These are phyloP conservation scores for Ips typographus DNA, from an alignment of 1,140 invertebrate genomes.

Conservation along the genomic window DNA sequence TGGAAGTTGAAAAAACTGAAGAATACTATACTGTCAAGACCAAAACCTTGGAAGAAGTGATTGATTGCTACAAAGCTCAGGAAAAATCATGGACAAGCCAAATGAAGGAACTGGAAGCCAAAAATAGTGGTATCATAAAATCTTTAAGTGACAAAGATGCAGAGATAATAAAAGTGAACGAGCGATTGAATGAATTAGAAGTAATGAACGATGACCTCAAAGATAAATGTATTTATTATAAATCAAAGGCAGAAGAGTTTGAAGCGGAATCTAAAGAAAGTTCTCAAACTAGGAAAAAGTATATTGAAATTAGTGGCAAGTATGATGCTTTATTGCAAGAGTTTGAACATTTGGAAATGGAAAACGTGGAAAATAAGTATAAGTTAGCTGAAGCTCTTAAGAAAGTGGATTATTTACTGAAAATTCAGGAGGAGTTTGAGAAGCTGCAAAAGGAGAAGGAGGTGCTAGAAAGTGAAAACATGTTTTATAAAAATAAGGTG, in stretches of 20 bases:
- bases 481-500: slow-evolving; percentile 37
- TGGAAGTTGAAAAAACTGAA: slow-evolving; percentile 20
- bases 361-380: slow-evolving; percentile 19
- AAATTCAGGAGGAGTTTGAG: slow-evolving; percentile 37
- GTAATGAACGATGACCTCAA: slow-evolving; percentile 32
- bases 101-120: slow-evolving; percentile 17
- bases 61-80: slow-evolving; percentile 26
- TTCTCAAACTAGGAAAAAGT: slow-evolving; percentile 44
- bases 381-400: slow-evolving; percentile 10
- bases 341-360: slow-evolving; percentile 36
- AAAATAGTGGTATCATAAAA: slow-evolving; percentile 23
- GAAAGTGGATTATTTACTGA: slow-evolving; percentile 18
- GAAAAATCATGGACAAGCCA: slow-evolving; percentile 22
- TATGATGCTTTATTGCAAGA: slow-evolving; percentile 46
- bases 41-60: slow-evolving; percentile 20
- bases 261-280: slow-evolving; percentile 36
- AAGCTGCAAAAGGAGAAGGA: slow-evolving; percentile 42
- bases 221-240: slow-evolving; percentile 41
- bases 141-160: slow-evolving; percentile 23
- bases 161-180: slow-evolving; percentile 35
- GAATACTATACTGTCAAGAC: slow-evolving; percentile 17
- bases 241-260: slow-evolving; percentile 35
- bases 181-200: slow-evolving; percentile 38
- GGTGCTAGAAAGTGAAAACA: slow-evolving; percentile 31
- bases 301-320: slow-evolving; percentile 48